A percentile compares a stretch with the other conserved stretches of the same genome.
Evolutionary conservation across 2,888 invertebrate genomes (phyloP).

Genomic region (Athalia circularis): DNA sequence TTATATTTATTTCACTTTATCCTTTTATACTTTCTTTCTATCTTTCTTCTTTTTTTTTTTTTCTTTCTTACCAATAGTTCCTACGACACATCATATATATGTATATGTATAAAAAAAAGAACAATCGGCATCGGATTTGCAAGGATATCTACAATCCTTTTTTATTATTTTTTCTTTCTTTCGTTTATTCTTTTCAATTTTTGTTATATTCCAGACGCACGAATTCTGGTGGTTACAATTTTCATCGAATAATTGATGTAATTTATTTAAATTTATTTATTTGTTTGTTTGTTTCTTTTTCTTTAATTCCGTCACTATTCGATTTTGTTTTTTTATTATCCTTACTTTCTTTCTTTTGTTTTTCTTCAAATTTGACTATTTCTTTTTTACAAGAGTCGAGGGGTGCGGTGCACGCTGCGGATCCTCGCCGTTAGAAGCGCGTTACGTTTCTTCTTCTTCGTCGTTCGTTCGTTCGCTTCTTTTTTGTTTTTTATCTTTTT

Average conservation of each 20-base stretch:
- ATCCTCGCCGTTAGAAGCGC: slow-evolving; percentile 17
- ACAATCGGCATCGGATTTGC: too few species aligned
- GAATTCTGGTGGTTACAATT: neutral
- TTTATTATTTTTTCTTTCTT: neutral
- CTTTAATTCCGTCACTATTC: too few species aligned
- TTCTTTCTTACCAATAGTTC: neutral
- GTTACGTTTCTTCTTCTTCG: neutral
- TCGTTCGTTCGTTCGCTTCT: neutral
- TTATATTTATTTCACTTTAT: neutral
- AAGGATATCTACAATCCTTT: neutral
- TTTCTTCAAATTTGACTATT: slow-evolving; percentile 13
- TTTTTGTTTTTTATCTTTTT: neutral
- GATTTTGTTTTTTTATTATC: too few species aligned
- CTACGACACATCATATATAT: neutral
- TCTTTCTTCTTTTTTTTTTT: neutral
- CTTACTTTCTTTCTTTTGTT: neutral
- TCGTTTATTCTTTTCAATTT: neutral
- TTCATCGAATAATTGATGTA: too few species aligned
- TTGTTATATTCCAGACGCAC: neutral
- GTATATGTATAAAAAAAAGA: neutral
- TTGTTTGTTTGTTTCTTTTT: too few species aligned
- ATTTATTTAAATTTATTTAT: too few species aligned
- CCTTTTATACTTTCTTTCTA: neutral
- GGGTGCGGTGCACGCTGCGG: slow-evolving; percentile 41
- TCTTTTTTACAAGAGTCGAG: neutral